Base-by-base conservation (phyloP, 2,888 invertebrate genomes). In the Nephrocerus scutellatus region DNA sequence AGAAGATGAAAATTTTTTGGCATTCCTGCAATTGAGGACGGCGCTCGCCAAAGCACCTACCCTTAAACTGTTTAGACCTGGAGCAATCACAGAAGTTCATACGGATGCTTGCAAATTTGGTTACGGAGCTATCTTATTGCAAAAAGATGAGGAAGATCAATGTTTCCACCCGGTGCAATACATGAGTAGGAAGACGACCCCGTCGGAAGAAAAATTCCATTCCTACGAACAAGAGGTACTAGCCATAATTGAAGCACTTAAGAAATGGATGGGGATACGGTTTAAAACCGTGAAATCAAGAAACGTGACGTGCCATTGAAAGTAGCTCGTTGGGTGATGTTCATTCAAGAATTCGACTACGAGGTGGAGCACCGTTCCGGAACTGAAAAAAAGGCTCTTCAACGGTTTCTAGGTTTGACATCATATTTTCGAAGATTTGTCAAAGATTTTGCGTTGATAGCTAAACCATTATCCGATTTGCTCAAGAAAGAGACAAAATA, bases 391-490 rank as follows among this genome's bases (percentile, higher is more conserved):
- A 42, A 41, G 19, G 23, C 21, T 4, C 14, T 45, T 5, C 40
- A 49, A 19, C 12, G 42, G 3, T 45, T 45, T 31, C 7, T 44
- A 4, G 47, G 43, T 2, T 15, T 49, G 7, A 45, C 49, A 6
- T 38, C 36, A 2, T 45, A 45, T 26, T 45, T 43, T 25, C 15
- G 48, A 12, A 21, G 25, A 39, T 46, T 43, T 19, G 20, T 43
- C 5, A 22, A 30, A 21, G 21, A 39, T 16, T 46, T 39, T 13
- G 43, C 61, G 2, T 26, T 48, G 18, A 54, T 60, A 12, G 62
- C 63, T 4, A 56, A 51, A 39, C 60, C 58, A 7, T 38, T 63
- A 29, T 53, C 56, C 8, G 57, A 63, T 30, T 18, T 44, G 5
- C 19, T 52, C 10, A 22, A 40, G n/a, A 43, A 46, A 24, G 39